Evolutionary conservation across 2,888 invertebrate genomes (phyloP).

Genomic region (Hydrotaea diabolus): DNA sequence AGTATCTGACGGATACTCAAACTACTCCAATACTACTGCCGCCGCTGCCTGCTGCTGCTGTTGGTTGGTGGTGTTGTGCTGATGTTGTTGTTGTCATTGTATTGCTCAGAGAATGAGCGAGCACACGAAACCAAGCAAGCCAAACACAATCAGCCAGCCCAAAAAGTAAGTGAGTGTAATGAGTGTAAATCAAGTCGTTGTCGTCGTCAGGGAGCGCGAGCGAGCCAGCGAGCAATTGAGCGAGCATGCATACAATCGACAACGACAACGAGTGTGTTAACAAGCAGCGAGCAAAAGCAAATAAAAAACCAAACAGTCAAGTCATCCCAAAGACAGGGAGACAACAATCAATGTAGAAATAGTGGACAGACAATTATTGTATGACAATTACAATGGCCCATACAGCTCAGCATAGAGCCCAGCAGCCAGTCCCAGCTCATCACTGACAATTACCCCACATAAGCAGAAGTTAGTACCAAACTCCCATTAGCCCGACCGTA

Average conservation of each 20-base stretch:
- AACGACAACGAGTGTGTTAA: neutral
- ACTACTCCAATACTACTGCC: constrained; percentile 62
- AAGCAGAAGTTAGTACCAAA: neutral
- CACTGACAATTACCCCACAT: neutral
- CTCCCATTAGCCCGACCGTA: neutral
- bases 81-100: neutral
- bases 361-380: neutral
- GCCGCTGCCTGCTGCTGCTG: constrained; percentile 40
- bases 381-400: constrained; percentile 13
- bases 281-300: constrained; percentile 9
- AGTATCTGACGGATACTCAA: constrained; percentile 67
- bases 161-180: constrained; percentile 27
- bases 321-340: neutral
- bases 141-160: neutral
- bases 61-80: neutral
- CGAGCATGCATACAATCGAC: constrained; percentile 8
- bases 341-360: too few species aligned
- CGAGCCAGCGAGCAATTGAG: neutral
- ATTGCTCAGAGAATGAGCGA: constrained; percentile 40
- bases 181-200: constrained; percentile 5
- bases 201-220: neutral
- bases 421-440: too few species aligned
- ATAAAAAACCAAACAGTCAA: neutral
- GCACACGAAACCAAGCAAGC: constrained; percentile 6
- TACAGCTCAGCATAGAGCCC: neutral